Evolutionary conservation across 2,113 vertebrate genomes (phyloP).

Genomic region (Gavialis gangeticus): DNA sequence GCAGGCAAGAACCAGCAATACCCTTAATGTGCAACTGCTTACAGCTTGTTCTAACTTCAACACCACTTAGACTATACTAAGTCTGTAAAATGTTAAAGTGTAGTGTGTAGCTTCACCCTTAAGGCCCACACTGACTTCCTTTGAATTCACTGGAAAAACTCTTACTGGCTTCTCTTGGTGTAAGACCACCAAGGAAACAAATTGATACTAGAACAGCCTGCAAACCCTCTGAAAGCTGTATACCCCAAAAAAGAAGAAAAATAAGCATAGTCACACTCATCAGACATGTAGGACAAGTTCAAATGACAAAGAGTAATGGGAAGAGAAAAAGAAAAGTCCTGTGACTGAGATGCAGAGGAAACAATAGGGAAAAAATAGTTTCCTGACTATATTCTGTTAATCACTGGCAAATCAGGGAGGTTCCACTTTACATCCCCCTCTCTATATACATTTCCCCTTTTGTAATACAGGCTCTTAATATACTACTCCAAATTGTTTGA

Average conservation of each 20-base stretch:
- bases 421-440: background rate
- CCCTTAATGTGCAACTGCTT: too few relatives aligned
- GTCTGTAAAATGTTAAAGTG: background rate
- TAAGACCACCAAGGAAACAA: background rate
- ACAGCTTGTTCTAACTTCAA: too few relatives aligned
- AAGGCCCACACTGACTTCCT: fast-evolving
- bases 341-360: background rate
- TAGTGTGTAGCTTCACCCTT: background rate
- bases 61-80: too few relatives aligned
- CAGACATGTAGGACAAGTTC: background rate
- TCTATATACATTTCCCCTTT: background rate
- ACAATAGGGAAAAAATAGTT: background rate
- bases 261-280: background rate
- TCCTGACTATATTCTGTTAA: background rate
- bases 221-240: background rate
- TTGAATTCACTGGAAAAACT: background rate
- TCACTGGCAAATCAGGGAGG: background rate
- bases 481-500: background rate
- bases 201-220: background rate
- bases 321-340: background rate
- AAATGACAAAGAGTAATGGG: background rate
- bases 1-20: too few relatives aligned
- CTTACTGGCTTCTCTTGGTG: background rate
- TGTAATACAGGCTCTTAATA: fast-evolving
- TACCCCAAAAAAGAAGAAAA: background rate